Evolutionary conservation across 1,140 invertebrate genomes (phyloP).

Genomic region (Conus betulinus): DNA sequence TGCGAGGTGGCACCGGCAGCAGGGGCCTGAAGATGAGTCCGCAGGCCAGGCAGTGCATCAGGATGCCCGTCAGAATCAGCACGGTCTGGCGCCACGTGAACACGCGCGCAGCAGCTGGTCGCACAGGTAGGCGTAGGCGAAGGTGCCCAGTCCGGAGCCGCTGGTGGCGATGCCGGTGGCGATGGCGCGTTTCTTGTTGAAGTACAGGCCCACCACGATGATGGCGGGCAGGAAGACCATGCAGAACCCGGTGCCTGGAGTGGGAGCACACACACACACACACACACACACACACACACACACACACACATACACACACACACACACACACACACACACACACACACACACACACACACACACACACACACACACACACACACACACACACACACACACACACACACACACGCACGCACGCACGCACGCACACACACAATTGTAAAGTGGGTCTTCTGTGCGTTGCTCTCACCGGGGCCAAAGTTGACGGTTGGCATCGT

Average conservation of each 20-base stretch:
- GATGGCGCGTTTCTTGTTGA: slow-evolving; percentile 90
- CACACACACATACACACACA: too few relatives aligned
- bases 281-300: too few relatives aligned
- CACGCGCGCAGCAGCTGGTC: slow-evolving; percentile 57
- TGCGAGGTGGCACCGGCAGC: background rate
- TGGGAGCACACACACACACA: background rate
- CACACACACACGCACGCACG: too few relatives aligned
- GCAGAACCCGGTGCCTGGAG: slow-evolving; percentile 88
- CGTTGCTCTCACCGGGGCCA: too few relatives aligned
- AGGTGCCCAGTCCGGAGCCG: slow-evolving; percentile 72
- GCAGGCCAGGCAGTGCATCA: slow-evolving; percentile 86
- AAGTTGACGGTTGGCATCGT: too few relatives aligned
- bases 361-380: too few relatives aligned
- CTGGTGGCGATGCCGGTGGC: slow-evolving; percentile 89
- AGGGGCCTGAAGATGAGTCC: slow-evolving; percentile 88
- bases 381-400: too few relatives aligned
- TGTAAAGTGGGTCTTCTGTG: too few relatives aligned
- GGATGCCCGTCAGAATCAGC: slow-evolving; percentile 87
- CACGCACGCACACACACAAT: too few relatives aligned
- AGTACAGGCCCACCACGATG: slow-evolving; percentile 88
- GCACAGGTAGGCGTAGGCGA: slow-evolving; percentile 68
- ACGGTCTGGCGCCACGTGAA: slow-evolving; percentile 79
- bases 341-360: background rate
- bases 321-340: background rate
- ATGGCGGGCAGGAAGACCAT: slow-evolving; percentile 87